Conservation (phyloP, 1,140 invertebrate genomes). For the Berghia stephanieae region DNA sequence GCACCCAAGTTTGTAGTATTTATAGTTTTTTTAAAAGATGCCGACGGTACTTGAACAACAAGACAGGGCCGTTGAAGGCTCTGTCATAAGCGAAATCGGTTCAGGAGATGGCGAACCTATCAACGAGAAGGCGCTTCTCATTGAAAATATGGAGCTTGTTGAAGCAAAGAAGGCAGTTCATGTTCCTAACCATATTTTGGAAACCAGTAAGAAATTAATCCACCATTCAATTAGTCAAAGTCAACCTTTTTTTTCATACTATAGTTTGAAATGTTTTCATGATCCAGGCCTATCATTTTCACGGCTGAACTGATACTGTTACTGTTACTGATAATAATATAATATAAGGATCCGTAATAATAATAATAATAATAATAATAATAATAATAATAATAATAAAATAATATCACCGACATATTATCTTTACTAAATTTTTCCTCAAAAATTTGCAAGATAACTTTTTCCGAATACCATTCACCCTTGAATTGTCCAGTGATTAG, state of each 20-base stretch:
- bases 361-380: not conserved
- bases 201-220: conserved; percentile 62
- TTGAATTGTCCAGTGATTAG: no score
- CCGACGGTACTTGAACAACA: conserved; percentile 47
- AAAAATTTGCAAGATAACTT: no score
- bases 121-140: conserved; percentile 43
- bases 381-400: not conserved
- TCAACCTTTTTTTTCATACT: not conserved
- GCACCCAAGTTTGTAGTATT: not conserved
- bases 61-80: conserved; percentile 41
- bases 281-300: not conserved
- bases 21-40: conserved; percentile 39
- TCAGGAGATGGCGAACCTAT: not conserved
- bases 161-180: conserved; percentile 53
- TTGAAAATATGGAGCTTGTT: conserved; percentile 60
- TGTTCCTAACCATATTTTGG: conserved; percentile 64
- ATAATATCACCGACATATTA: no score
- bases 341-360: not conserved
- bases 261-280: not conserved
- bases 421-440: no score
- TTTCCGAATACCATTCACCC: no score
- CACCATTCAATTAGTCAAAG: no score
- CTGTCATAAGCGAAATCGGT: conserved; percentile 33
- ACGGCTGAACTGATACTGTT: not conserved
- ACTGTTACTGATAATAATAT: not conserved